These are phyloP conservation scores for Hippocampus guttulatus DNA, from an alignment of 2,113 vertebrate species.

Conservation along the genomic window DNA sequence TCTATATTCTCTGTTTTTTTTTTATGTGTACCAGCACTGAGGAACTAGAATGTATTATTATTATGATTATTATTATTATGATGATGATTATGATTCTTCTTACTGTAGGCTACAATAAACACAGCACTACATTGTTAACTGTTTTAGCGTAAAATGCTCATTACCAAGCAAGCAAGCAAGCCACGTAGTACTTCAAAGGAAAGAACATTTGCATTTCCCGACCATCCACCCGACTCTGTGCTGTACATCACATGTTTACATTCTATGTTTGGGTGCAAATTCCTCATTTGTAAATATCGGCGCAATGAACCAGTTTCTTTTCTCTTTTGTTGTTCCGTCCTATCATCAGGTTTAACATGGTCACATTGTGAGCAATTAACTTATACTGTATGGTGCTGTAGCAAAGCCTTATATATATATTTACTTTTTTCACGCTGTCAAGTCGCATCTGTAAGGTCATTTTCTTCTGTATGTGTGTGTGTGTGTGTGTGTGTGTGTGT, in stretches of 20 bases:
- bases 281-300: conserved; percentile 68
- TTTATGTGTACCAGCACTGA: conserved; percentile 77
- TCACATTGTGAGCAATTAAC: conserved; percentile 68
- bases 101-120: conserved; percentile 76
- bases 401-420: conserved; percentile 79
- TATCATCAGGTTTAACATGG: conserved; percentile 35
- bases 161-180: conserved; percentile 73
- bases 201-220: conserved; percentile 58
- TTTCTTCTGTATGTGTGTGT: conserved; percentile 32
- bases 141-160: conserved; percentile 71
- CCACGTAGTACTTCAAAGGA: conserved; percentile 68
- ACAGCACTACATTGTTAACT: conserved; percentile 75
- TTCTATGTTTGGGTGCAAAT: conserved; percentile 57
- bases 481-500: neutral
- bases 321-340: conserved; percentile 44
- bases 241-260: conserved; percentile 73
- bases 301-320: conserved; percentile 37
- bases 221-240: conserved; percentile 67
- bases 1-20: conserved; percentile 72
- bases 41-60: conserved; percentile 77
- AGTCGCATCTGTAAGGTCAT: conserved; percentile 66
- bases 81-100: conserved; percentile 63
- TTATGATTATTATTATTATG: conserved; percentile 37
- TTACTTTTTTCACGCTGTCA: conserved; percentile 71
- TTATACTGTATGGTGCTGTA: conserved; percentile 79